These are phyloP conservation scores for Nematolebias whitei DNA, from an alignment of 2,113 vertebrate species.

Conservation along the genomic window DNA sequence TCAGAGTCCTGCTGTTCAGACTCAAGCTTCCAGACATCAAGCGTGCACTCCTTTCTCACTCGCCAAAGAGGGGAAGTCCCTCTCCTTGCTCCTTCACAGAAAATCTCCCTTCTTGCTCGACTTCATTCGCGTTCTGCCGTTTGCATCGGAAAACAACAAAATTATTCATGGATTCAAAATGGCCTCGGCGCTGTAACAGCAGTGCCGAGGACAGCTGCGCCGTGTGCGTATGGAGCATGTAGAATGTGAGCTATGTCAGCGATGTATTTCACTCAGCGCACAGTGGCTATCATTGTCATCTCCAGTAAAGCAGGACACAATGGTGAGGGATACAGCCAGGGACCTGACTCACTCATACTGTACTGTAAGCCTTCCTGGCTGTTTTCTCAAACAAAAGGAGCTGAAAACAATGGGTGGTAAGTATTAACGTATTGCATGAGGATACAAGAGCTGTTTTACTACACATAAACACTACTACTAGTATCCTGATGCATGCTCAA, in stretches of 20 bases:
- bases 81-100: slow-evolving; percentile 14
- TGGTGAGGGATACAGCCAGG: slow-evolving; percentile 71
- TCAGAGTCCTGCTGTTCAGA: slow-evolving; percentile 60
- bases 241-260: slow-evolving; percentile 64
- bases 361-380: slow-evolving; percentile 61
- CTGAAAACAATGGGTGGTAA: slow-evolving; percentile 54
- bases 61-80: slow-evolving; percentile 21
- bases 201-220: slow-evolving; percentile 46
- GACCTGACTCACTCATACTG: slow-evolving; percentile 70
- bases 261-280: slow-evolving; percentile 54
- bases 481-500: too few species aligned
- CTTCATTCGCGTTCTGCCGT: slow-evolving; percentile 43
- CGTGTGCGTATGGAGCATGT: slow-evolving; percentile 50
- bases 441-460: slow-evolving; percentile 49
- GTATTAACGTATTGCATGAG: slow-evolving; percentile 31
- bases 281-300: slow-evolving; percentile 71
- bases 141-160: slow-evolving; percentile 54
- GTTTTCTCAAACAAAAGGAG: slow-evolving; percentile 43
- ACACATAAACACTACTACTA: slow-evolving; percentile 4
- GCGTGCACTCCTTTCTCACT: slow-evolving; percentile 37
- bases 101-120: slow-evolving; percentile 3
- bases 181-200: slow-evolving; percentile 28
- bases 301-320: slow-evolving; percentile 56
- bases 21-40: slow-evolving; percentile 54
- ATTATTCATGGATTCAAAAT: slow-evolving; percentile 68